phyloP scores from a whole-genome alignment of 2,888 invertebrate species.

The Melieria crassipennis region DNA sequence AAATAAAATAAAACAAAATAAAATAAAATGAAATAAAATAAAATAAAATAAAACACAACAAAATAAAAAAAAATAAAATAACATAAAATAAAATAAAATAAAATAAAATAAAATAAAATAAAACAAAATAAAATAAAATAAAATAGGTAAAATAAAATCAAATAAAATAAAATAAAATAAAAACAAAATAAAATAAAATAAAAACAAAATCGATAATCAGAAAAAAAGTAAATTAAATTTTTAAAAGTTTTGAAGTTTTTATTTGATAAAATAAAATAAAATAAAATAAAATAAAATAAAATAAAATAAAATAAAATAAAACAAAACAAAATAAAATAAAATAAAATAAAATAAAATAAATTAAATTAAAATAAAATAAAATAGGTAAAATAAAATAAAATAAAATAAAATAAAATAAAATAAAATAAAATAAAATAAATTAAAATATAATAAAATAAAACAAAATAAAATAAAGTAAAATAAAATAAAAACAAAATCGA shows the following conservation, averaged over 20 bases:
- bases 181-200: background rate
- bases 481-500: slow-evolving; percentile 2
- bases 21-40: background rate
- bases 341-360: slow-evolving; percentile 6
- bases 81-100: too few relatives aligned
- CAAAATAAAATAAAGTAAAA: background rate
- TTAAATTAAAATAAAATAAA: slow-evolving; percentile 2
- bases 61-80: background rate
- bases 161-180: background rate
- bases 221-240: background rate
- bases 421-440: background rate
- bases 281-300: background rate
- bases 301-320: background rate
- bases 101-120: too few relatives aligned
- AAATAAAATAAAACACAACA: background rate
- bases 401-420: too few relatives aligned
- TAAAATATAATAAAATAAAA: background rate
- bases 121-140: too few relatives aligned
- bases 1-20: background rate
- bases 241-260: too few relatives aligned
- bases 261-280: background rate
- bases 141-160: too few relatives aligned
- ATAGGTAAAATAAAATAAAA: too few relatives aligned
- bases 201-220: background rate
- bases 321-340: background rate